These are phyloP conservation scores for Mantis religiosa DNA, from an alignment of 2,888 invertebrate species.

Conservation along the genomic window DNA sequence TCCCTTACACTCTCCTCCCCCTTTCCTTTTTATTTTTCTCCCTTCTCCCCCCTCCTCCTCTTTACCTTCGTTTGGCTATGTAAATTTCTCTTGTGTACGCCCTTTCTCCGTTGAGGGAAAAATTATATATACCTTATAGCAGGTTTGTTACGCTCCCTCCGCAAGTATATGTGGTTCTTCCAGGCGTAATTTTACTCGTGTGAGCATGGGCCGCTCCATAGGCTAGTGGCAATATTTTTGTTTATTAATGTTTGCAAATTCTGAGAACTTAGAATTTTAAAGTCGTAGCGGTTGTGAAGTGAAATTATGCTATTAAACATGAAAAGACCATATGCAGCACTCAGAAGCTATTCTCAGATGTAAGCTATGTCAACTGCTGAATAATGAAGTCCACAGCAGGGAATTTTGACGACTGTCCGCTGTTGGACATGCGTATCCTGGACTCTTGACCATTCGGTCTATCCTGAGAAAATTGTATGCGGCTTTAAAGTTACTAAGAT, in stretches of 20 bases:
- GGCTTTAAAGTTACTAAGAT: no score
- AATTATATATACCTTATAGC: neutral
- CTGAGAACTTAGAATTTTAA: neutral
- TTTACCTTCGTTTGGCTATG: slow-evolving; percentile 13
- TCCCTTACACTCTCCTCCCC: neutral
- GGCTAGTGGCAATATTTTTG: neutral
- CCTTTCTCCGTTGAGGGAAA: neutral
- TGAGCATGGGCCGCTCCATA: neutral
- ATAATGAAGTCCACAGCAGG: neutral
- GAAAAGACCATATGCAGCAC: neutral
- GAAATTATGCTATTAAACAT: neutral
- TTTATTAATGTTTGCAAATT: neutral
- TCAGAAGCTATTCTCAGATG: neutral
- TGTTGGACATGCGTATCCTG: neutral
- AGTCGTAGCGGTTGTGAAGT: neutral
- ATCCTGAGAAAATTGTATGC: neutral
- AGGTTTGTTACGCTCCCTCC: neutral
- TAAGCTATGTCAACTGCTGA: neutral
- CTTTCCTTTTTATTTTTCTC: slow-evolving; percentile 4
- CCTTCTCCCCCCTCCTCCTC: neutral
- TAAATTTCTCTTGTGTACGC: slow-evolving; percentile 3
- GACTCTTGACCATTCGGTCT: neutral
- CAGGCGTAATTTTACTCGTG: neutral
- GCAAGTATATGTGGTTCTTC: neutral
- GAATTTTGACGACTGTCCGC: neutral